A percentile compares a stretch with the other conserved stretches of the same genome.
Conservation (phyloP, 2,797 vertebrate species). For the Enteromius anoplus region DNA sequence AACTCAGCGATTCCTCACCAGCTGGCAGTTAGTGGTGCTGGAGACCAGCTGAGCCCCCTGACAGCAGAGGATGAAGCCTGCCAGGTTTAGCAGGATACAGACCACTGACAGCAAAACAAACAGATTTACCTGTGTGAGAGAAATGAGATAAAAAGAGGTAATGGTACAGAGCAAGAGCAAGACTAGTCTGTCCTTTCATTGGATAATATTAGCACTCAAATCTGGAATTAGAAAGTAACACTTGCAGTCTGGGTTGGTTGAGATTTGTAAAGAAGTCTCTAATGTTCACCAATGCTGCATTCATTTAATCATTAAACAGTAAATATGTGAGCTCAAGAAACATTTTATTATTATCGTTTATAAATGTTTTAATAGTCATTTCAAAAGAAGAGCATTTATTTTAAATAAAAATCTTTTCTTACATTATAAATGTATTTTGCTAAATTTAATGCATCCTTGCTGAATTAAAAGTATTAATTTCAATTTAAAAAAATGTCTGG, state of each 20-base stretch:
- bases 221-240: neutral
- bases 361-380: neutral
- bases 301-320: neutral
- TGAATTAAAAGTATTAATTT: neutral
- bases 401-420: neutral
- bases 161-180: neutral
- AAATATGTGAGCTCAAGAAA: neutral
- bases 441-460: neutral
- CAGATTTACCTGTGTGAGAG: conserved; percentile 79
- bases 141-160: neutral
- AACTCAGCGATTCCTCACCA: conserved; percentile 77
- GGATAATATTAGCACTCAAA: neutral
- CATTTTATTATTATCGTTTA: neutral
- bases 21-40: conserved; percentile 79
- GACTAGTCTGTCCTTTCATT: neutral
- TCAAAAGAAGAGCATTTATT: neutral
- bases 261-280: conserved; percentile 9
- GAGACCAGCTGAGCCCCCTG: conserved; percentile 86
- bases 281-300: neutral
- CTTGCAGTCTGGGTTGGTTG: neutral
- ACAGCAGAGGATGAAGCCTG: conserved; percentile 85
- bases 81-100: conserved; percentile 85
- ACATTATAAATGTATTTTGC: neutral
- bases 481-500: neutral
- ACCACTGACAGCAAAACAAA: conserved; percentile 85